phyloP scores from a whole-genome alignment of 2,113 vertebrate species.

The Gorilla gorilla region DNA sequence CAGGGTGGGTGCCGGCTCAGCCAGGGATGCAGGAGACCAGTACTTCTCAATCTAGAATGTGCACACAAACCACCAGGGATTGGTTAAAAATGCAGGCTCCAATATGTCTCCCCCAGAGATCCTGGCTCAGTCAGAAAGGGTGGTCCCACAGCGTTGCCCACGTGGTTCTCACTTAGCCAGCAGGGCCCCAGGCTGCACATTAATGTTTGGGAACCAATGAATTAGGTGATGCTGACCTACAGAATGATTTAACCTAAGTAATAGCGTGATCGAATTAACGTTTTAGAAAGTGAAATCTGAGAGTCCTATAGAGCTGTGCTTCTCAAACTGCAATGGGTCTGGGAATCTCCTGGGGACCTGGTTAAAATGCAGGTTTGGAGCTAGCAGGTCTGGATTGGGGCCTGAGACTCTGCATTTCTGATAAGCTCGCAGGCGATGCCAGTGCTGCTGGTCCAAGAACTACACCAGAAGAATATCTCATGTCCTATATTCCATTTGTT shows the following conservation, averaged over 20 bases:
- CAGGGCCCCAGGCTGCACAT: too few relatives aligned
- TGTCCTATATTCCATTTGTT: not conserved
- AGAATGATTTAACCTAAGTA: not conserved
- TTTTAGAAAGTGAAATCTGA: not conserved
- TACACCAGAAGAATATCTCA: not conserved
- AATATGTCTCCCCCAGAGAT: not conserved
- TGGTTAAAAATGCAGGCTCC: not conserved
- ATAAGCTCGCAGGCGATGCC: fast-evolving
- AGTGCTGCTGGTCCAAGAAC: fast-evolving
- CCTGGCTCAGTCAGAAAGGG: not conserved
- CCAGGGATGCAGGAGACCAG: not conserved
- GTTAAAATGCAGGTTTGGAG: not conserved
- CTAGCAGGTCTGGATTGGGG: not conserved
- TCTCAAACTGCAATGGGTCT: not conserved
- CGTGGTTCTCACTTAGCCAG: not conserved
- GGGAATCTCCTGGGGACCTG: not conserved
- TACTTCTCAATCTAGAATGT: fast-evolving
- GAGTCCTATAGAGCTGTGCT: too few relatives aligned
- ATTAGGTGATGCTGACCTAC: not conserved
- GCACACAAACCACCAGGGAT: not conserved
- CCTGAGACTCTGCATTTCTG: not conserved
- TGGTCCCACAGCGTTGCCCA: not conserved
- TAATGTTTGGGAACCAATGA: not conserved
- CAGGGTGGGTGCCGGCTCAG: fast-evolving
- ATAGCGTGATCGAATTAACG: not conserved